phyloP scores from a whole-genome alignment of 2,888 invertebrate genomes.

The Gonocerus acuteangulatus region DNA sequence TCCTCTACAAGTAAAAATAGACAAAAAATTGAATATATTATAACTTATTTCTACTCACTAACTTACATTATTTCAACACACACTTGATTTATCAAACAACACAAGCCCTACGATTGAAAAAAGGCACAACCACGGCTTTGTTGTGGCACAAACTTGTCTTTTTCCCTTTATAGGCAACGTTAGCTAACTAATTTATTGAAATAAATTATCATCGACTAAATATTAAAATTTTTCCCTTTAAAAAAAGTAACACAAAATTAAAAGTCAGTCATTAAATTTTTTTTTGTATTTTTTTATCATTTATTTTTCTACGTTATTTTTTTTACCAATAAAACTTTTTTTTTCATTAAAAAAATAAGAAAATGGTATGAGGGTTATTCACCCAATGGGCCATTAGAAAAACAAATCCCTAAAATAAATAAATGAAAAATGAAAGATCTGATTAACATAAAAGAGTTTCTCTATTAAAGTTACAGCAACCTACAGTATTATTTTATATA shows the following conservation, averaged over 20 bases:
- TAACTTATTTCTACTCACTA: conserved; percentile 17
- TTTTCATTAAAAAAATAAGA: not conserved
- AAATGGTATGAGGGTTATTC: conserved; percentile 15
- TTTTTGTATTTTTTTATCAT: not conserved
- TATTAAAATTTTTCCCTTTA: not conserved
- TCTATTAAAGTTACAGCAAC: too few species aligned
- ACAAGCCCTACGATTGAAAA: not conserved
- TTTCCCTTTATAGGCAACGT: conserved; percentile 9
- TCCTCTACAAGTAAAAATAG: conserved; percentile 7
- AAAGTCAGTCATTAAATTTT: conserved; percentile 6
- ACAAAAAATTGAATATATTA: not conserved
- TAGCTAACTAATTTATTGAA: conserved; percentile 19
- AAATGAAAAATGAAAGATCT: too few species aligned
- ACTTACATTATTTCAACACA: conserved; percentile 11
- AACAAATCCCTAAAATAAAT: too few species aligned
- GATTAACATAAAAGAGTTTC: too few species aligned
- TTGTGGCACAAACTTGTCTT: conserved; percentile 23
- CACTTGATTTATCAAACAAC: conserved; percentile 1
- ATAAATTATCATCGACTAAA: conserved; percentile 12
- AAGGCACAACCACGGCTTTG: conserved; percentile 18
- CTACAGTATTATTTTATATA: too few species aligned
- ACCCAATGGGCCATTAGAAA: not conserved
- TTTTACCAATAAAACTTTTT: too few species aligned
- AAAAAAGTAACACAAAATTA: conserved; percentile 2
- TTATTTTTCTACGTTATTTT: not conserved